Conservation (phyloP, 2,113 vertebrate genomes). For the Ranitomeya imitator region DNA sequence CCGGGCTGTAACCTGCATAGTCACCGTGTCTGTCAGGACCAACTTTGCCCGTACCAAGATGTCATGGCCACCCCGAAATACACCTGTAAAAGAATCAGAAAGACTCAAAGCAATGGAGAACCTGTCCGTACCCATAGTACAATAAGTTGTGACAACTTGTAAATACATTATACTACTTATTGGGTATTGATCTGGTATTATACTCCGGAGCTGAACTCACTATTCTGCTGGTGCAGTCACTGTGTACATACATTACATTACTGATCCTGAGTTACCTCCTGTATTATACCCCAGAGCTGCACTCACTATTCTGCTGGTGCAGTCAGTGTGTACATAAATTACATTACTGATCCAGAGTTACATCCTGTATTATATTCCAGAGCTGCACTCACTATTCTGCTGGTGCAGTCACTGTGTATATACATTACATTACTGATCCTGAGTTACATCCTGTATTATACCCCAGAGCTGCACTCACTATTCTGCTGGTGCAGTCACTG, state of each 20-base stretch:
- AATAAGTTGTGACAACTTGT: neutral
- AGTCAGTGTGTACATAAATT: too few relatives aligned
- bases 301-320: neutral
- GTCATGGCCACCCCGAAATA: constrained; percentile 79
- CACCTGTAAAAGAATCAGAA: constrained; percentile 65
- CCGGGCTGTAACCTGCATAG: constrained; percentile 80
- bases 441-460: neutral
- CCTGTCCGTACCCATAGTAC: neutral
- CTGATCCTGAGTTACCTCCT: neutral
- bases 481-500: neutral
- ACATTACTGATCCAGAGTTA: neutral
- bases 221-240: neutral
- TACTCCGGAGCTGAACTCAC: neutral
- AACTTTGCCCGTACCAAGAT: constrained; percentile 75
- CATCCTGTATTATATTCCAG: neutral
- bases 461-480: neutral
- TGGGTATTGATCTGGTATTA: neutral
- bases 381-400: neutral
- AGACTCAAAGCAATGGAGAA: constrained; percentile 61
- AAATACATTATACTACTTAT: neutral
- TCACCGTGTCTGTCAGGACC: constrained; percentile 76
- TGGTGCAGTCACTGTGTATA: too few relatives aligned
- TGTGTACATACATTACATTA: too few relatives aligned
- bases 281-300: neutral
- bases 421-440: neutral